phyloP scores from a whole-genome alignment of 2,888 invertebrate genomes.

The Stomorhina lunata region DNA sequence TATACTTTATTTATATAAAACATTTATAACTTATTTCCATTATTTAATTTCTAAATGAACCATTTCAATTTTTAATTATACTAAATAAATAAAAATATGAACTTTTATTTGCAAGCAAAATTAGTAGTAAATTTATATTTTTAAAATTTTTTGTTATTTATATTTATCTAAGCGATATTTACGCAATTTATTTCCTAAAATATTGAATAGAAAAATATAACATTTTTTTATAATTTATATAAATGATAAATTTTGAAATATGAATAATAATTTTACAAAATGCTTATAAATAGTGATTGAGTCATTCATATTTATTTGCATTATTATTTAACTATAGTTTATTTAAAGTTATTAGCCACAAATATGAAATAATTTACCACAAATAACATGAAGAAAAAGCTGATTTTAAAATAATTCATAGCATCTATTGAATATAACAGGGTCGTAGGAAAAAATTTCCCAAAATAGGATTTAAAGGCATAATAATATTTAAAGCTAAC shows the following conservation, averaged over 20 bases:
- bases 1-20: too few species aligned
- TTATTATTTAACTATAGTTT: conserved; percentile 8
- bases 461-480: too few species aligned
- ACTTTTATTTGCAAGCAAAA: neutral
- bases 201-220: too few species aligned
- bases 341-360: conserved; percentile 18
- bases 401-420: conserved; percentile 13
- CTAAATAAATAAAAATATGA: neutral
- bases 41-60: conserved; percentile 18
- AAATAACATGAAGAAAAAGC: conserved; percentile 19
- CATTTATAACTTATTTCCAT: neutral
- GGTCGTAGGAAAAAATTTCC: too few species aligned
- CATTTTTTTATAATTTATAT: too few species aligned
- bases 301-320: conserved; percentile 10
- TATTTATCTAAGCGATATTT: too few species aligned
- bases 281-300: neutral
- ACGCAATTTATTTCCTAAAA: too few species aligned
- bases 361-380: conserved; percentile 30
- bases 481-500: too few species aligned
- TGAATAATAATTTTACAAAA: neutral
- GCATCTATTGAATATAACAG: too few species aligned
- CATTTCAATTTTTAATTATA: conserved; percentile 7
- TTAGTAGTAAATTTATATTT: neutral
- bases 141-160: neutral
- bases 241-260: neutral